Evolutionary conservation across 2,797 vertebrate species (phyloP).

Genomic region (Danio tinwini): DNA sequence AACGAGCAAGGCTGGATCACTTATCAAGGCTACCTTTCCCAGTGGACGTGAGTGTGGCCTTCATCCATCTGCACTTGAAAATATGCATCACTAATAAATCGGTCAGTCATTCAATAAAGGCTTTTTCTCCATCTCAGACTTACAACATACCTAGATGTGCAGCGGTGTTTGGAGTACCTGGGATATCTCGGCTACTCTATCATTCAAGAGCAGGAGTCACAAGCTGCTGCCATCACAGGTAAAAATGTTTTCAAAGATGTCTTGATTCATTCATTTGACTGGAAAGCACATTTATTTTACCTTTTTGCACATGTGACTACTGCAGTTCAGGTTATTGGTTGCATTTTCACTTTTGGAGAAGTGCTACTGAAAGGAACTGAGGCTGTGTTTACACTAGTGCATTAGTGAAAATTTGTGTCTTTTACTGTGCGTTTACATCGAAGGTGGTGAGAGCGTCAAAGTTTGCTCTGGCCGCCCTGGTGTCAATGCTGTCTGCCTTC

Average conservation of each 20-base stretch:
- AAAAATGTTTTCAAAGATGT: slow-evolving; percentile 44
- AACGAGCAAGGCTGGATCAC: slow-evolving; percentile 97
- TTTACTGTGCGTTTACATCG: too few species aligned
- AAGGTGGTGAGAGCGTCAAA: too few species aligned
- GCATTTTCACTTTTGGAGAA: too few species aligned
- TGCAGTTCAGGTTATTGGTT: too few species aligned
- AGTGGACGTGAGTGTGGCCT: slow-evolving; percentile 92
- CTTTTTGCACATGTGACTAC: too few species aligned
- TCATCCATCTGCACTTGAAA: not conserved
- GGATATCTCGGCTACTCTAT: slow-evolving; percentile 97
- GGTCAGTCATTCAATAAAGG: not conserved
- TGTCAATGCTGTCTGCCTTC: too few species aligned
- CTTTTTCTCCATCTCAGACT: slow-evolving; percentile 75
- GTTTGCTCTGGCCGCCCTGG: too few species aligned
- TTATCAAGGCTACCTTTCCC: slow-evolving; percentile 97
- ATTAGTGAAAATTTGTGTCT: too few species aligned
- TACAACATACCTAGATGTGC: slow-evolving; percentile 95
- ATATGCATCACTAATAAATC: too few species aligned
- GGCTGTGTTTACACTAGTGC: too few species aligned
- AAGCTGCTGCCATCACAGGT: slow-evolving; percentile 95
- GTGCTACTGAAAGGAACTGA: too few species aligned
- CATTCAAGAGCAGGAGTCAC: slow-evolving; percentile 95
- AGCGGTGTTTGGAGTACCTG: slow-evolving; percentile 95
- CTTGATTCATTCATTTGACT: not conserved
- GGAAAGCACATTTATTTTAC: not conserved